Conservation (phyloP, 1,140 invertebrate species). For the Adoxophyes honmai region DNA sequence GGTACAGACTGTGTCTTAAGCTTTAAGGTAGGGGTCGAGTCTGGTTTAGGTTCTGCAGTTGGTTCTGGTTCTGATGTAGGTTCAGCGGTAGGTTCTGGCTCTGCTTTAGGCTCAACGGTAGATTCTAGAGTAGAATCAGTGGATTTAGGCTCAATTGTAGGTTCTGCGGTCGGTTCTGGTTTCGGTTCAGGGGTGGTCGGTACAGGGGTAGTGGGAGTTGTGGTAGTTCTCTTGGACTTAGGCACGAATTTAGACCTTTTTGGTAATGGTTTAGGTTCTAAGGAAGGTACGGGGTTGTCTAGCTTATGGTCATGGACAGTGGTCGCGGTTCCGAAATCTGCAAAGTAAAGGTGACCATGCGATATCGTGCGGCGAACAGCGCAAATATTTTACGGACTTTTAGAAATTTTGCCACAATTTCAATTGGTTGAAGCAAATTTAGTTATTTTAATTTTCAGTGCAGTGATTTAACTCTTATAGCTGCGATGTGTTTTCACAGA, state of each 20-base stretch:
- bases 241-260: slow-evolving; percentile 35
- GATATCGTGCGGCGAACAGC: slow-evolving; percentile 13
- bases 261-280: slow-evolving; percentile 46
- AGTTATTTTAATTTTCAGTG: too few relatives aligned
- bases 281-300: slow-evolving; percentile 46
- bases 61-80: slow-evolving; percentile 54
- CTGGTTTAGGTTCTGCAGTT: slow-evolving; percentile 33
- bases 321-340: slow-evolving; percentile 72
- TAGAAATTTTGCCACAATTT: neutral
- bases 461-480: too few relatives aligned
- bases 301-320: slow-evolving; percentile 52
- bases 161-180: slow-evolving; percentile 29
- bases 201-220: slow-evolving; percentile 56
- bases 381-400: slow-evolving; percentile 3
- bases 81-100: slow-evolving; percentile 41
- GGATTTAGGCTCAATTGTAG: slow-evolving; percentile 40
- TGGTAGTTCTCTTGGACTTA: slow-evolving; percentile 59
- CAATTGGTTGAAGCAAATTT: too few relatives aligned
- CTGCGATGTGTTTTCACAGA: too few relatives aligned
- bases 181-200: slow-evolving; percentile 65
- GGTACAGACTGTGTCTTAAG: slow-evolving; percentile 41
- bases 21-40: slow-evolving; percentile 46
- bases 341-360: slow-evolving; percentile 66
- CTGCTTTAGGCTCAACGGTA: slow-evolving; percentile 52
- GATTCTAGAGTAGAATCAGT: slow-evolving; percentile 64